Evolutionary conservation across 2,888 invertebrate genomes (phyloP).

Genomic region (Noctuana brunneofusca): DNA sequence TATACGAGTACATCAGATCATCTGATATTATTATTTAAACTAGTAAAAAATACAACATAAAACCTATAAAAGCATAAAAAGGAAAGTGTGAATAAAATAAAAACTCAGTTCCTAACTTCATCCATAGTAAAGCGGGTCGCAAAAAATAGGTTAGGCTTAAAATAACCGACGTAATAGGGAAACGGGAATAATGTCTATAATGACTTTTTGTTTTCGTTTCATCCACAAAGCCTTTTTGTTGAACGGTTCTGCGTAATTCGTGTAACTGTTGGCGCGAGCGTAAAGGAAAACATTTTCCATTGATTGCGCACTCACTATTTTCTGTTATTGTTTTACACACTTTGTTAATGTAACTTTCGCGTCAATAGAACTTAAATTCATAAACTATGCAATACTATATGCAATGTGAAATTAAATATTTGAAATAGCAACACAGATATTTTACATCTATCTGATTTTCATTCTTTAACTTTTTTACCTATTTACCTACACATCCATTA

Average conservation of each 20-base stretch:
- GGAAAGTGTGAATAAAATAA: neutral
- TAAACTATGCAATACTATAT: too few species aligned
- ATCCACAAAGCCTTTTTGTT: slow-evolving; percentile 39
- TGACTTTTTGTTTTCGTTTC: slow-evolving; percentile 45
- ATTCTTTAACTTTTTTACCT: too few species aligned
- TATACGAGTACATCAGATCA: too few species aligned
- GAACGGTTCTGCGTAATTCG: slow-evolving; percentile 27
- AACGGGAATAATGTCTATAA: slow-evolving; percentile 43
- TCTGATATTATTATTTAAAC: too few species aligned
- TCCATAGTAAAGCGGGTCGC: neutral
- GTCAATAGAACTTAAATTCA: neutral
- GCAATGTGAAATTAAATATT: too few species aligned
- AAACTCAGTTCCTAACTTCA: neutral
- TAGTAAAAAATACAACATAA: neutral
- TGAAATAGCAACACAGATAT: too few species aligned
- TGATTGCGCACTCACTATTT: slow-evolving; percentile 25
- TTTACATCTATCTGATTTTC: too few species aligned
- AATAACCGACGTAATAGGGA: slow-evolving; percentile 39
- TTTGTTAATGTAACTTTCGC: neutral
- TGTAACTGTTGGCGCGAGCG: slow-evolving; percentile 22
- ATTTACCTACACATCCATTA: too few species aligned
- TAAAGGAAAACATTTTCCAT: slow-evolving; percentile 25
- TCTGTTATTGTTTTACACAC: slow-evolving; percentile 7
- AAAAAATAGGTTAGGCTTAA: slow-evolving; percentile 21
- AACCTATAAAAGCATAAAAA: neutral